Conservation (phyloP, 2,888 invertebrate species). For the Drosophila kambysellisi region DNA sequence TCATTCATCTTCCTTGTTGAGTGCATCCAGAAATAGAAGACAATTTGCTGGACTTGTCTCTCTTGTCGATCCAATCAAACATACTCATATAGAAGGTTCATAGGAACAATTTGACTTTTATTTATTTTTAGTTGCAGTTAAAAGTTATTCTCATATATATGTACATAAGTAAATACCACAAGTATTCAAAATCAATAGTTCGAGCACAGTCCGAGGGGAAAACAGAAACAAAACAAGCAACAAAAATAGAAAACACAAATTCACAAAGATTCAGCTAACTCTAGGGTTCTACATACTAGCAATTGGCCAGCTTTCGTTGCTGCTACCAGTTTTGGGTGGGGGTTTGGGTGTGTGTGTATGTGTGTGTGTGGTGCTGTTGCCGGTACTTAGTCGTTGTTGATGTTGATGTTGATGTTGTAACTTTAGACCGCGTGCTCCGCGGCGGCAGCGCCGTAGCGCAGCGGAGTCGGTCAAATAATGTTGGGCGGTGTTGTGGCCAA, state of each 20-base stretch:
- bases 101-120: slow-evolving; percentile 33
- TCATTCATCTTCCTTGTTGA: not conserved
- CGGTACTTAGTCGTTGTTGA: slow-evolving; percentile 9
- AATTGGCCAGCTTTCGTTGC: slow-evolving; percentile 23
- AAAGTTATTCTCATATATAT: slow-evolving; percentile 11
- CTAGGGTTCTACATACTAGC: slow-evolving; percentile 63
- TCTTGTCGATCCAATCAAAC: slow-evolving; percentile 5
- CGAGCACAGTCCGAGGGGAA: slow-evolving; percentile 16
- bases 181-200: slow-evolving; percentile 38
- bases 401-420: slow-evolving; percentile 1
- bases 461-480: slow-evolving; percentile 85
- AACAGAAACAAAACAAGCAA: slow-evolving; percentile 2
- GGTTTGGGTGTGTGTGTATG: not conserved
- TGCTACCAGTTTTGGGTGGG: slow-evolving; percentile 33
- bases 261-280: slow-evolving; percentile 57
- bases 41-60: not conserved
- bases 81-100: slow-evolving; percentile 6
- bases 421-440: slow-evolving; percentile 83
- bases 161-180: slow-evolving; percentile 25
- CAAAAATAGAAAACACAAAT: slow-evolving; percentile 27
- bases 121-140: slow-evolving; percentile 14
- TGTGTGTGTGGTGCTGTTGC: slow-evolving; percentile 4
- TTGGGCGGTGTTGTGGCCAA: slow-evolving; percentile 81
- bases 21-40: not conserved
- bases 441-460: slow-evolving; percentile 84